These are phyloP conservation scores for Drosophila antonietae DNA, from an alignment of 2,888 invertebrate species.

Conservation along the genomic window DNA sequence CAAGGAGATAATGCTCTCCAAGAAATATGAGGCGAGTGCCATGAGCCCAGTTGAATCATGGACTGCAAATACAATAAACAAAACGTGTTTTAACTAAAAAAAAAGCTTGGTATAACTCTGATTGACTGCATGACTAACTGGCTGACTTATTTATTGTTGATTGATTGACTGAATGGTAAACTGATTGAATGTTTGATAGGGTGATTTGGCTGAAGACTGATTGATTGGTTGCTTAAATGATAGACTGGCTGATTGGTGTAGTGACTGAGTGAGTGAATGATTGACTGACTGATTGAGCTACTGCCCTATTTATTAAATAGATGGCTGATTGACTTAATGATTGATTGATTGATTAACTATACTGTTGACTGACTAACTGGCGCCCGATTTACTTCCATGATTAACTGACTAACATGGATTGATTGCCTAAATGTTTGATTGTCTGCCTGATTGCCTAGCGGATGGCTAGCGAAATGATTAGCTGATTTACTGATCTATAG, in stretches of 20 bases:
- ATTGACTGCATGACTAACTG: not conserved
- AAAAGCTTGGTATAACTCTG: not conserved
- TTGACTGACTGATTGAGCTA: not conserved
- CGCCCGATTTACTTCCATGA: too few relatives aligned
- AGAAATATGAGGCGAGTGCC: not conserved
- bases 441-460: too few relatives aligned
- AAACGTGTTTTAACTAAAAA: not conserved
- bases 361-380: not conserved
- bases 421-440: too few relatives aligned
- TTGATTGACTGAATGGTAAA: not conserved
- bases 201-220: not conserved
- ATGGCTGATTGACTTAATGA: too few relatives aligned
- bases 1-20: conserved; percentile 16
- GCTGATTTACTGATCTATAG: not conserved
- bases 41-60: conserved; percentile 17
- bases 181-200: not conserved
- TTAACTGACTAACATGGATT: not conserved
- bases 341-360: not conserved
- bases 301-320: too few relatives aligned
- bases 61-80: not conserved
- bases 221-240: not conserved
- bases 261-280: not conserved
- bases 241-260: too few relatives aligned
- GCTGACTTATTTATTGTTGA: too few relatives aligned
- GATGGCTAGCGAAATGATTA: too few relatives aligned